phyloP scores from a whole-genome alignment of 1,140 invertebrate genomes.

The Nymphalis io region DNA sequence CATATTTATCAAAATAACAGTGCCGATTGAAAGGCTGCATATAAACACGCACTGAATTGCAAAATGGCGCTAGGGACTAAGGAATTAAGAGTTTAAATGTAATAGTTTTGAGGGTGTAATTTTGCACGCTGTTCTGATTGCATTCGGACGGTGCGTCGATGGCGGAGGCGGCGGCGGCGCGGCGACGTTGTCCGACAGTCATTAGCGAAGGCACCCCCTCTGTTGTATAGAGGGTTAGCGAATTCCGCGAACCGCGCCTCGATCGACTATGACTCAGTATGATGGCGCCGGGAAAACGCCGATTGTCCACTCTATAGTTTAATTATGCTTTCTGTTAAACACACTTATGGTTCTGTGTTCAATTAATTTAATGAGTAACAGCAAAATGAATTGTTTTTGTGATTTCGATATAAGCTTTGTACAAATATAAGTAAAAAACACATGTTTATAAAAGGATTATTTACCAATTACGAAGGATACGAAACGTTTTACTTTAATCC shows the following conservation, averaged over 20 bases:
- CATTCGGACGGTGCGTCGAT: constrained; percentile 46
- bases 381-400: neutral
- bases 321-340: constrained; percentile 13
- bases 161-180: constrained; percentile 41
- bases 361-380: neutral
- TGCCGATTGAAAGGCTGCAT: constrained; percentile 78
- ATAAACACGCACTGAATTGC: constrained; percentile 77
- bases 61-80: constrained; percentile 51
- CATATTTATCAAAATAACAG: constrained; percentile 80
- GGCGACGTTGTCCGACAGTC: constrained; percentile 63
- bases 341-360: neutral
- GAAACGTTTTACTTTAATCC: too few relatives aligned
- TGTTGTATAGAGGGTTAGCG: constrained; percentile 52
- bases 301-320: constrained; percentile 55
- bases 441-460: too few relatives aligned
- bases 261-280: constrained; percentile 61
- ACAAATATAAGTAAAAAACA: neutral
- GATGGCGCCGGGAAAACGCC: constrained; percentile 60
- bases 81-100: constrained; percentile 68
- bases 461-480: too few relatives aligned
- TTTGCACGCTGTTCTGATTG: constrained; percentile 56
- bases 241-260: constrained; percentile 61
- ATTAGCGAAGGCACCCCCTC: constrained; percentile 69
- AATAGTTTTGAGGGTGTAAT: constrained; percentile 67
- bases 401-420: neutral